phyloP scores from a whole-genome alignment of 2,113 vertebrate genomes.

The Marmota flaviventris region DNA sequence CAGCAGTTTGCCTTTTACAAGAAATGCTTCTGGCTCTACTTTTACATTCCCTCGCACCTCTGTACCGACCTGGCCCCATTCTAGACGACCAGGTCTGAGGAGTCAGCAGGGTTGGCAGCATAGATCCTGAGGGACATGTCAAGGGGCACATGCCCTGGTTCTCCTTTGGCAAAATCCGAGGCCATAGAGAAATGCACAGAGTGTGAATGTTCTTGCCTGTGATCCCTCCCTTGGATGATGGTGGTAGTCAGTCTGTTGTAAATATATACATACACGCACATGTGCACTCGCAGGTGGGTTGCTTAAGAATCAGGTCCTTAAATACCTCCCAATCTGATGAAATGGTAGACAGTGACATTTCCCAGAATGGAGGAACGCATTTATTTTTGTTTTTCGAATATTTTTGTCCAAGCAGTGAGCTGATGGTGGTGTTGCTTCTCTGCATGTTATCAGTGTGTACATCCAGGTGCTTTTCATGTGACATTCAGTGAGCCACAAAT shows the following conservation, averaged over 20 bases:
- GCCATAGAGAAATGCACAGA: conserved; percentile 78
- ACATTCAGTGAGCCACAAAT: conserved; percentile 84
- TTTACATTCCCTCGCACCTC: conserved; percentile 32
- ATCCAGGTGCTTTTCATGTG: conserved; percentile 87
- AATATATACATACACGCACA: conserved; percentile 61
- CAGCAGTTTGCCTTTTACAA: conserved; percentile 54
- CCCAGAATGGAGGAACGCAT: conserved; percentile 82
- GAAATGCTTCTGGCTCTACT: conserved; percentile 38
- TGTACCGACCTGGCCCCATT: neutral
- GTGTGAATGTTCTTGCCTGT: conserved; percentile 82
- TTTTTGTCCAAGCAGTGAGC: conserved; percentile 81
- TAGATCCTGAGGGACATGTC: neutral
- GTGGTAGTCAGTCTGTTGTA: conserved; percentile 74
- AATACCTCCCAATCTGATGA: conserved; percentile 82
- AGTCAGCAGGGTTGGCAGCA: neutral
- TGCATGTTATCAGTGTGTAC: conserved; percentile 88
- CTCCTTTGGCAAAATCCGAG: conserved; percentile 78
- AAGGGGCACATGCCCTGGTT: conserved; percentile 74
- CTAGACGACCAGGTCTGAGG: neutral
- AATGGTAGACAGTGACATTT: conserved; percentile 74
- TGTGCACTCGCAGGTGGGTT: conserved; percentile 31
- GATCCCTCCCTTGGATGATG: conserved; percentile 58
- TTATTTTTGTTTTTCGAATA: conserved; percentile 75
- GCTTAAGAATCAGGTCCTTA: conserved; percentile 84
- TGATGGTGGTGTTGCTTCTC: conserved; percentile 83